A percentile compares a stretch with the other conserved stretches of the same genome.
Conservation (phyloP, 1,140 invertebrate genomes). For the Brachionus manjavacas region DNA sequence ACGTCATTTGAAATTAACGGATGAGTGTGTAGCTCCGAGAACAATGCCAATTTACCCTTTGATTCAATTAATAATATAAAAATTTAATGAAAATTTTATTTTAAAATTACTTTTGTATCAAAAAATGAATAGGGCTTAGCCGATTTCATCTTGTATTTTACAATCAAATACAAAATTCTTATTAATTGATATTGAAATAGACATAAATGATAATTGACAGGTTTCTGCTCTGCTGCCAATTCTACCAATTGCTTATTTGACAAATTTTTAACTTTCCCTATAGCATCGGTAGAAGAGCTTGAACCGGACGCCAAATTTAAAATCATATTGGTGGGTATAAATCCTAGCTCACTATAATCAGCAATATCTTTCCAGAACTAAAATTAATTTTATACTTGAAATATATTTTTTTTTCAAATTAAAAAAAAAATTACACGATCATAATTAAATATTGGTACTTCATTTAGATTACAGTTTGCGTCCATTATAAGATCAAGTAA, state of each 20-base stretch:
- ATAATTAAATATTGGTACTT: slow-evolving; percentile 39
- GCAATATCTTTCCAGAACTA: slow-evolving; percentile 23
- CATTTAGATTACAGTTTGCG: slow-evolving; percentile 32
- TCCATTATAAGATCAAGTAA: slow-evolving; percentile 39
- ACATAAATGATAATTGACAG: slow-evolving; percentile 69
- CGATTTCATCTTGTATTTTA: slow-evolving; percentile 70
- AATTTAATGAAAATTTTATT: neutral
- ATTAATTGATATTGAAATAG: slow-evolving; percentile 73
- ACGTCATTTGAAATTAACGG: slow-evolving; percentile 37
- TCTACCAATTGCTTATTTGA: slow-evolving; percentile 62
- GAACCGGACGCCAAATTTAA: slow-evolving; percentile 10
- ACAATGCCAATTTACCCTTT: slow-evolving; percentile 20
- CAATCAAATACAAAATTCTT: slow-evolving; percentile 70
- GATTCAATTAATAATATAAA: neutral
- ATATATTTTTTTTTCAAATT: neutral
- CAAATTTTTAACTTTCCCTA: slow-evolving; percentile 37
- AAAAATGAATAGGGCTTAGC: slow-evolving; percentile 71
- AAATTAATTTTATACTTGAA: neutral
- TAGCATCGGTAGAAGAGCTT: slow-evolving; percentile 40
- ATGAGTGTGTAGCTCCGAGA: slow-evolving; percentile 37
- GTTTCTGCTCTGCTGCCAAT: slow-evolving; percentile 70
- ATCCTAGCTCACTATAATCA: slow-evolving; percentile 1
- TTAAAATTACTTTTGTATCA: slow-evolving; percentile 63
- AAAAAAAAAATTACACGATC: neutral
- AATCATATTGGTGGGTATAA: slow-evolving; percentile 33